Conservation (phyloP, 2,113 vertebrate genomes). For the Acrocephalus kingi region DNA sequence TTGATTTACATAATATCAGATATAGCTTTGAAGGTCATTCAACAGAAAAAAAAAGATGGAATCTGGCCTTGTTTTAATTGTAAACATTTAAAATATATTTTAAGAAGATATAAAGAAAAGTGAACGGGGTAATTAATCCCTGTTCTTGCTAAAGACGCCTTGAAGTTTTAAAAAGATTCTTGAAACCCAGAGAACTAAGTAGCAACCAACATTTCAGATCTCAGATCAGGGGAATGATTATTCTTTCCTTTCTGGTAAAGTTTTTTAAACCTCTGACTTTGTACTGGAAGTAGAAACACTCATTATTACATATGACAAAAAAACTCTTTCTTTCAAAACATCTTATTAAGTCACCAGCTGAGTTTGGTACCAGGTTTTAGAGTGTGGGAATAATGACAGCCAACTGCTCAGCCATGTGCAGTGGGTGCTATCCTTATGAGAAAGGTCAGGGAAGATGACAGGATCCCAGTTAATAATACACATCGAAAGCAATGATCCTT, state of each 20-base stretch:
- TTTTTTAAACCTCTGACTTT: background rate
- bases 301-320: slow-evolving; percentile 9
- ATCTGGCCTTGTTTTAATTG: background rate
- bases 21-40: background rate
- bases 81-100: background rate
- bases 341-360: background rate
- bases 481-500: background rate
- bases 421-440: background rate
- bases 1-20: background rate
- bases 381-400: background rate
- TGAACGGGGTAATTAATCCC: background rate
- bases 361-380: background rate
- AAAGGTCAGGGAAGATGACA: slow-evolving; percentile 26
- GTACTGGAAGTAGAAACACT: background rate
- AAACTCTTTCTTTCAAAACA: background rate
- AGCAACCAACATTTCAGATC: background rate
- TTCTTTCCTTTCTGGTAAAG: background rate
- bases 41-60: background rate
- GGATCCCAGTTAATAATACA: background rate
- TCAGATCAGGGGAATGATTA: background rate
- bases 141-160: background rate
- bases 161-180: background rate
- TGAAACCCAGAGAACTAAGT: background rate
- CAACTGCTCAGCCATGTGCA: background rate
- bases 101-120: background rate